Evolutionary conservation across 2,113 vertebrate genomes (phyloP).

Genomic region (Plecotus auritus): DNA sequence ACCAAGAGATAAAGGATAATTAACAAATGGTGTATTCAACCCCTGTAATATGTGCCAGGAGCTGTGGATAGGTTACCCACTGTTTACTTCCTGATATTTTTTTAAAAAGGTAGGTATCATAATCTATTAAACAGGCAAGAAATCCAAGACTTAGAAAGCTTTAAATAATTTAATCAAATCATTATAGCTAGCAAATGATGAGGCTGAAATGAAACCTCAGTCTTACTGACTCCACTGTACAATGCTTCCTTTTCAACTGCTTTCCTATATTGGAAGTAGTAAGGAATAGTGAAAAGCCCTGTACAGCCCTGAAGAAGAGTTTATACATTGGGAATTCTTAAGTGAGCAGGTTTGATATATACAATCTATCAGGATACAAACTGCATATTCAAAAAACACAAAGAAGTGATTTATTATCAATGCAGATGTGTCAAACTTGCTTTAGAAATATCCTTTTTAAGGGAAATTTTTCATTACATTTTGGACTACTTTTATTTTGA

Average conservation of each 20-base stretch:
- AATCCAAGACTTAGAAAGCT: neutral
- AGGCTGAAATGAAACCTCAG: neutral
- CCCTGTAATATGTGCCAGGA: neutral
- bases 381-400: neutral
- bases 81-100: neutral
- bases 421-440: neutral
- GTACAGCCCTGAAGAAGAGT: neutral
- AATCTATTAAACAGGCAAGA: neutral
- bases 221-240: neutral
- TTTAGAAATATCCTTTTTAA: conserved; percentile 15
- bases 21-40: neutral
- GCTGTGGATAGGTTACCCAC: neutral
- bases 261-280: neutral
- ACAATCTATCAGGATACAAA: neutral
- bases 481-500: conserved; percentile 36
- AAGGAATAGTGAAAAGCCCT: neutral
- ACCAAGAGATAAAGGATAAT: neutral
- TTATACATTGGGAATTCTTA: neutral
- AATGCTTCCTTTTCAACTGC: neutral
- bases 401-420: conserved; percentile 4
- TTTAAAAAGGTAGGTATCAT: neutral
- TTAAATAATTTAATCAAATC: neutral
- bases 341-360: neutral
- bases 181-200: neutral
- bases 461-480: neutral